Percentiles rank a stretch among this genome's conserved stretches.
These are phyloP conservation scores for Melanostigma gelatinosum DNA, from an alignment of 2,113 vertebrate species.

Conservation along the genomic window DNA sequence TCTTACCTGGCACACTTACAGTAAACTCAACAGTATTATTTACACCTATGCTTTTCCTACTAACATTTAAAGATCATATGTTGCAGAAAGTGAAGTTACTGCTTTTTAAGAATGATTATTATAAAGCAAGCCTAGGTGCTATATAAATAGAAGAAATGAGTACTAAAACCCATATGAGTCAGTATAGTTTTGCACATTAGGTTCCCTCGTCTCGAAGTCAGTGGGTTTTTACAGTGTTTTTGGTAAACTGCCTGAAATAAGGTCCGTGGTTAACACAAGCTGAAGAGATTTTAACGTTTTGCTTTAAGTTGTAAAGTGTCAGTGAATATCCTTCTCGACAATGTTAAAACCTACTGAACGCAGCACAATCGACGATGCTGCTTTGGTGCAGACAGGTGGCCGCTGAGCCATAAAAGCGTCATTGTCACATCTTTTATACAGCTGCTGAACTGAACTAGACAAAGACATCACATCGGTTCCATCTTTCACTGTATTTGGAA, in stretches of 20 bases:
- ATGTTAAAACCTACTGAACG: too few relatives aligned
- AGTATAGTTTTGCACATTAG: background rate
- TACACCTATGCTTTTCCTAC: background rate
- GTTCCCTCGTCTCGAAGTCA: background rate
- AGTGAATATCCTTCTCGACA: too few relatives aligned
- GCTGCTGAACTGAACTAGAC: background rate
- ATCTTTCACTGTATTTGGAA: background rate
- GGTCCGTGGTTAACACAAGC: background rate
- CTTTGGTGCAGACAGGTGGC: too few relatives aligned
- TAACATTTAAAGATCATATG: background rate
- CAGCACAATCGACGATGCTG: too few relatives aligned
- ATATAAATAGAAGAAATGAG: background rate
- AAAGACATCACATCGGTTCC: background rate
- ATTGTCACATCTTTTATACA: background rate
- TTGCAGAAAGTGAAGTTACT: too few relatives aligned
- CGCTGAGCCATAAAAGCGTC: too few relatives aligned
- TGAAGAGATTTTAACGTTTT: too few relatives aligned
- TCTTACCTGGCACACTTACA: background rate
- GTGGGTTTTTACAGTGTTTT: background rate
- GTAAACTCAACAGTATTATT: background rate
- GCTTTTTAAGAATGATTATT: too few relatives aligned
- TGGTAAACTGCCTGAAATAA: background rate
- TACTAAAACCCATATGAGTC: background rate
- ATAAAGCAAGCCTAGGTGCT: background rate
- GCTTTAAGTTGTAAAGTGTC: too few relatives aligned